A percentile compares a stretch with the other conserved stretches of the same genome.
Conservation (phyloP, 1,140 invertebrate genomes). For the Zaprionus africanus region DNA sequence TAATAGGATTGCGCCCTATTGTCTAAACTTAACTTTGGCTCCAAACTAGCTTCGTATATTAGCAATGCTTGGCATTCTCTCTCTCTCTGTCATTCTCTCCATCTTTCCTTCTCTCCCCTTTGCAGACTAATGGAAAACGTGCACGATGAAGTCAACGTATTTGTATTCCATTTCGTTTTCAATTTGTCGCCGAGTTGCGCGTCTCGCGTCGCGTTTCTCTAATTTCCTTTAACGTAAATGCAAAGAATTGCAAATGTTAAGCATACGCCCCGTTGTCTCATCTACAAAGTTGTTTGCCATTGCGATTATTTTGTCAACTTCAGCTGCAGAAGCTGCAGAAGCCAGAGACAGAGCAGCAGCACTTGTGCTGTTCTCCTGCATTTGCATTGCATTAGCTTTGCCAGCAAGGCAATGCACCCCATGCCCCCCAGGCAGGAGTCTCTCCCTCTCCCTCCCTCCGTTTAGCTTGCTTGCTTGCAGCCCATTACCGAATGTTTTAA, state of each 20-base stretch:
- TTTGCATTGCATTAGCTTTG: constrained; percentile 53
- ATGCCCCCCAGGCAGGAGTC: not conserved
- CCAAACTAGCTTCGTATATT: not conserved
- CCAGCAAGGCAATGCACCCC: not conserved
- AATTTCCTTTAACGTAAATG: constrained; percentile 68
- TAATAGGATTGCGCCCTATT: not conserved
- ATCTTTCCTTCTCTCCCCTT: not conserved
- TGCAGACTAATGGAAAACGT: constrained; percentile 23
- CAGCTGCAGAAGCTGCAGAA: constrained; percentile 29
- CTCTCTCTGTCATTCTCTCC: no score
- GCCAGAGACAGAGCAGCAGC: constrained; percentile 15
- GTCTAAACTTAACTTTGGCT: not conserved
- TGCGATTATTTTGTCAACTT: constrained; percentile 49
- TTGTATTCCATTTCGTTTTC: constrained; percentile 75
- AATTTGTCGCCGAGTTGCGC: constrained; percentile 56
- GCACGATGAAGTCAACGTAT: constrained; percentile 33
- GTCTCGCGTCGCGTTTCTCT: constrained; percentile 34
- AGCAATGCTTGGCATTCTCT: not conserved
- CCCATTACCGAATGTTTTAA: constrained; percentile 68
- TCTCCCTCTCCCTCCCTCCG: not conserved
- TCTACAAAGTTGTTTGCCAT: constrained; percentile 31
- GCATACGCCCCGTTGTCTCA: constrained; percentile 59
- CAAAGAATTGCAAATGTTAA: constrained; percentile 76
- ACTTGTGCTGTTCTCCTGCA: constrained; percentile 24
- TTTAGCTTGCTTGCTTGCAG: not conserved